These are phyloP conservation scores for Tachina grossa DNA, from an alignment of 2,888 invertebrate genomes.

Conservation along the genomic window DNA sequence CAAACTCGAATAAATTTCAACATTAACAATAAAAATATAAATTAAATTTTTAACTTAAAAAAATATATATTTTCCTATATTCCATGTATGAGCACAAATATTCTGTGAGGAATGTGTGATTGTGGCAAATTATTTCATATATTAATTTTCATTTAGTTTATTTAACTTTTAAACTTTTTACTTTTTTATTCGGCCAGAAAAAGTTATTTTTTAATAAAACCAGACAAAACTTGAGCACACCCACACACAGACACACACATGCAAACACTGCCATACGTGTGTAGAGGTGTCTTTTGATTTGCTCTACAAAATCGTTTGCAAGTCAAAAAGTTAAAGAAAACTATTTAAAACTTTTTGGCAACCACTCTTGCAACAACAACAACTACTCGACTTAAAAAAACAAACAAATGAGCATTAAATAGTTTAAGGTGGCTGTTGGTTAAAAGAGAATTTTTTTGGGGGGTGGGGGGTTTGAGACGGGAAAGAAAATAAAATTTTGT, in stretches of 20 bases:
- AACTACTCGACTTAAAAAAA: slow-evolving; percentile 50
- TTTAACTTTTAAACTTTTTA: slow-evolving; percentile 35
- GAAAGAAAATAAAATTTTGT: neutral
- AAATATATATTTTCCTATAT: too few relatives aligned
- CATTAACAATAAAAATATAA: neutral
- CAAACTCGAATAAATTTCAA: slow-evolving; percentile 19
- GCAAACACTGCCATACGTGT: neutral
- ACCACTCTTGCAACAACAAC: slow-evolving; percentile 7
- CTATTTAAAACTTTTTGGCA: slow-evolving; percentile 65
- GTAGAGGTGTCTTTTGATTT: neutral
- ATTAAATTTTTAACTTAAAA: too few relatives aligned
- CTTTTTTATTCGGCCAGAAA: slow-evolving; percentile 5
- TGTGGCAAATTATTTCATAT: slow-evolving; percentile 13
- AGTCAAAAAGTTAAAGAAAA: slow-evolving; percentile 69
- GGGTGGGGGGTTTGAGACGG: neutral
- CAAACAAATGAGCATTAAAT: slow-evolving; percentile 66
- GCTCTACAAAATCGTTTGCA: slow-evolving; percentile 27
- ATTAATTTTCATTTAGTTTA: slow-evolving; percentile 33
- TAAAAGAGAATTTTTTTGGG: neutral
- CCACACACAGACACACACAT: neutral
- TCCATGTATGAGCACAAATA: neutral
- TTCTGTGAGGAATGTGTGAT: neutral
- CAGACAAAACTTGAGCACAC: neutral
- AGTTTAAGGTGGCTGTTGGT: slow-evolving; percentile 39
- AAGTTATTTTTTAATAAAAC: slow-evolving; percentile 3